Evolutionary conservation across 2,888 invertebrate genomes (phyloP), one percentile per base, ranked within the genome.

Genomic region (Meteorus colon): DNA sequence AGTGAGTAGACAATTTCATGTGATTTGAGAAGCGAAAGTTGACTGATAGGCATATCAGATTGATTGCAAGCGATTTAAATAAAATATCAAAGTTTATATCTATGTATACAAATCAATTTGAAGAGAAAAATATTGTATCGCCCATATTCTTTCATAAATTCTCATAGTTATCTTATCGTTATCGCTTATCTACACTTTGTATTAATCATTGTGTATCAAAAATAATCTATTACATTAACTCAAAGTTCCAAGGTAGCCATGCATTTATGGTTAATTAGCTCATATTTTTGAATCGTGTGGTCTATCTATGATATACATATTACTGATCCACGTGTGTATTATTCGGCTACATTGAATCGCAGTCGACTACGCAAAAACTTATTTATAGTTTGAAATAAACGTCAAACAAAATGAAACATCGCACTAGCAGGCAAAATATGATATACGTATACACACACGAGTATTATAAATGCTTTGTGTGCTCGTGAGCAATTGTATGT

Each of bases 391-490:
- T 29, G 59, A 48, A 68, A 41, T 29, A 68, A n/a, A 68, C 16
- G 31, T 37, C 34, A n/a, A 19, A 31, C 34, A 70, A 59, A 51
- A 70, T 31, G 59, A 34, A 37, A n/a, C 19, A n/a, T 19, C 55
- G 55, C 55, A 5, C n/a, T 55, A 55, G n/a, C 55, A 19, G 16
- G 37, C 27, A 51, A 59, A 34, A 59, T 27, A 67, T 27, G 37
- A 68, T 51, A 55, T 31, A 31, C 14, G 37, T 59, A 45, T 59
- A 55, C 37, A 70, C 55, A 19, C 34, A 55, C 55, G 19, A 48
- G n/a, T 69, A 69, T 55, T 19, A 59, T 19, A 37, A 70, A 55
- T 34, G 51, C 59, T 70, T 70, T 70, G 69, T 70, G 24, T 55
- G n/a, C n/a, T 27, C 69, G 16, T 8, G 8, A 59, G 68, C 68